These are phyloP conservation scores for Typhlichthys eigenmanni DNA, from an alignment of 2,797 vertebrate species.

Conservation along the genomic window DNA sequence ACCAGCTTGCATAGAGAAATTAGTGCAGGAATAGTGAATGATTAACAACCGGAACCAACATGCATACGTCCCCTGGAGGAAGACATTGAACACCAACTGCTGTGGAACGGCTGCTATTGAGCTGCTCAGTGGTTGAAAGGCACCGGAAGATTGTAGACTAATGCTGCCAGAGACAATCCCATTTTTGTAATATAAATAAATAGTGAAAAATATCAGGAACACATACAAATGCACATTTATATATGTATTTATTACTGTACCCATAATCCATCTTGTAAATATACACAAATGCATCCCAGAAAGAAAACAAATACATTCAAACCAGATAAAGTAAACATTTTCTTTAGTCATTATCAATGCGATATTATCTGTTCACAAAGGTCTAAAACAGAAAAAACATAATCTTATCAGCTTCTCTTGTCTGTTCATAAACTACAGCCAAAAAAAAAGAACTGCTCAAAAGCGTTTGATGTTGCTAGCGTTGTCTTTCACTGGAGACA, in stretches of 20 bases:
- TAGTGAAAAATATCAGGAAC: neutral
- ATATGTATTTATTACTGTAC: too few relatives aligned
- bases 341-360: neutral
- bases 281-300: conserved; percentile 3
- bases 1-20: too few relatives aligned
- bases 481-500: conserved; percentile 30
- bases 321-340: neutral
- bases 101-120: neutral
- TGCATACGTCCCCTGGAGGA: too few relatives aligned
- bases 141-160: neutral
- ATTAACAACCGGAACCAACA: too few relatives aligned
- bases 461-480: conserved; percentile 62
- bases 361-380: conserved; percentile 4
- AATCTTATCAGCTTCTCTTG: conserved; percentile 48
- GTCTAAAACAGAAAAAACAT: conserved; percentile 7
- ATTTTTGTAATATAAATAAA: neutral
- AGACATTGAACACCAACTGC: too few relatives aligned
- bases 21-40: too few relatives aligned
- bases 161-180: too few relatives aligned
- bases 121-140: neutral
- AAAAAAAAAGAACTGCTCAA: conserved; percentile 52
- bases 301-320: conserved; percentile 2
- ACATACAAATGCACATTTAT: neutral
- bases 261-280: too few relatives aligned
- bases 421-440: conserved; percentile 48